Conservation (phyloP, 2,113 vertebrate genomes). For the Aptenodytes forsteri region DNA sequence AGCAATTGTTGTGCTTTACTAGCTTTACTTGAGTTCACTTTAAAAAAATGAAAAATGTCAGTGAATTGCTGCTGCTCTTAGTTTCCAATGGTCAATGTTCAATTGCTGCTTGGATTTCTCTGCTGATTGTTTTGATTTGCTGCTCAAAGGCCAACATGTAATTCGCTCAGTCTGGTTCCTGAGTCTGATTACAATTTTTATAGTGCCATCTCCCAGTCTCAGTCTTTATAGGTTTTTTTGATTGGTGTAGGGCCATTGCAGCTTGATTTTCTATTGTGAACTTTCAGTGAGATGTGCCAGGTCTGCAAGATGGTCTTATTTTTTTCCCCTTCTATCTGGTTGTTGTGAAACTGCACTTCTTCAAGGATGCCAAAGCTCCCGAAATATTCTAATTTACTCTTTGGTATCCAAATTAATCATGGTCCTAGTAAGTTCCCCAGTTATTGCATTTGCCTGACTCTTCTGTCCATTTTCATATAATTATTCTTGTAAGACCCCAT, state of each 20-base stretch:
- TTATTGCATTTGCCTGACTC: neutral
- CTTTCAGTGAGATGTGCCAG: neutral
- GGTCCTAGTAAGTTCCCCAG: neutral
- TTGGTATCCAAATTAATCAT: neutral
- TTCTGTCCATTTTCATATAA: neutral
- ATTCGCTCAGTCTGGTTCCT: neutral
- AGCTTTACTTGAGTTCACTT: conserved; percentile 27
- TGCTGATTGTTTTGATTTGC: conserved; percentile 27
- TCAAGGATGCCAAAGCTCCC: neutral
- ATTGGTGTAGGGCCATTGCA: neutral
- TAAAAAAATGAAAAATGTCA: neutral
- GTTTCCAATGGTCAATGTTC: conserved; percentile 8
- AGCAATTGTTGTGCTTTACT: conserved; percentile 39
- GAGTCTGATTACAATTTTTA: neutral
- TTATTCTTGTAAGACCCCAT: neutral
- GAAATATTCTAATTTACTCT: neutral
- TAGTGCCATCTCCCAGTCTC: neutral
- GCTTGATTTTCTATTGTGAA: neutral
- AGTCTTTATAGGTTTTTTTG: neutral
- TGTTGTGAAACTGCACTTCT: neutral
- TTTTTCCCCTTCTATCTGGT: neutral
- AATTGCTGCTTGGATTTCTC: conserved; percentile 18
- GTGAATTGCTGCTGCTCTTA: neutral
- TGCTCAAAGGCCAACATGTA: conserved; percentile 4
- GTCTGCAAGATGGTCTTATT: neutral